Evolutionary conservation across 1,140 invertebrate species (phyloP), one percentile per base, ranked within the genome.

Genomic region (Vanessa atalanta): DNA sequence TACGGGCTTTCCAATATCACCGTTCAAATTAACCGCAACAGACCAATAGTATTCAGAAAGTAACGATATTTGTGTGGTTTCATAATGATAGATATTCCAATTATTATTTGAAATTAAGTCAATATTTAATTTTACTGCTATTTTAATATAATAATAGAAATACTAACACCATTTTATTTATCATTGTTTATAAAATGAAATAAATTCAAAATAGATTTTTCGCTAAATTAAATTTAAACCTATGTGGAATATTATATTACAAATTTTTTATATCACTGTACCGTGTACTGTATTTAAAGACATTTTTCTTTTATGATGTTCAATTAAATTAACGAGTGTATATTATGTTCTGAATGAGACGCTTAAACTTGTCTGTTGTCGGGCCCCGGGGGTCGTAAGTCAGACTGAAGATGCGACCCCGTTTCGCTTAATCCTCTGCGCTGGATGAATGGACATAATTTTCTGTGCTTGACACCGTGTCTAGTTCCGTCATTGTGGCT

Each of bases 401-500:
- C 73, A 70, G 47, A 55, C 75, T 84, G 82, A 84, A 86, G 85
- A 89, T 84, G 83, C 86, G 88, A 83, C 84, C 88, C 71, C 87
- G 79, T 89, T 89, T 83, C 83, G 79, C 83, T 84, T 90, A 90
- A 91, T 88, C 89, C 87, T 81, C 82, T 78, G 76, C 86, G 70
- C 82, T 78, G 80, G 86, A 82, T 92, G 87, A 92, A 92, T 89
- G 86, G 90, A 90, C 86, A 92, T 88, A 89, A 92, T 92, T 91
- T 92, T 87, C 90, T 88, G 88, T 81, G 88, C 88, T 92, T 90
- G 88, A 92, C 88, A 89, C 86, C 81, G 84, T 80, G 82, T 89
- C 88, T 87, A 78, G 83, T 79, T 78, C 72, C 79, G 80, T 86
- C 88, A 89, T 89, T 88, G 89, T 87, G 80, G 48, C 70, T 75